A percentile compares a stretch with the other conserved stretches of the same genome.
These are phyloP conservation scores for Sinotaia quadrata DNA, from an alignment of 2,888 invertebrate genomes.

Conservation along the genomic window DNA sequence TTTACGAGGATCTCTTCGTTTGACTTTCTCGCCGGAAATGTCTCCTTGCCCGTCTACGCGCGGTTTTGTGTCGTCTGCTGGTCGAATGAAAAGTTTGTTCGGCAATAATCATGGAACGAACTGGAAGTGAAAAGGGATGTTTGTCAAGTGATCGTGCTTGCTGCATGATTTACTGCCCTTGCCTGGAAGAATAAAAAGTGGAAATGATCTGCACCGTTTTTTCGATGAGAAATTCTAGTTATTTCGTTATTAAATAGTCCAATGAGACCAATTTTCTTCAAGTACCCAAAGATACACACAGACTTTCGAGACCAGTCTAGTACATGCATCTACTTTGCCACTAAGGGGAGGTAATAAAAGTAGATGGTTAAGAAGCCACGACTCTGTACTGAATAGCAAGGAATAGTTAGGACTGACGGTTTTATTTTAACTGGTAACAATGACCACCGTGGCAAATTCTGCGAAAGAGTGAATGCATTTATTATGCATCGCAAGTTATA, in stretches of 20 bases:
- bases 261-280: conserved; percentile 26
- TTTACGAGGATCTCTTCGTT: conserved; percentile 36
- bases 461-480: too few species aligned
- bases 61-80: conserved; percentile 31
- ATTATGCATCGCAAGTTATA: too few species aligned
- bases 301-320: not conserved
- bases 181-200: conserved; percentile 19
- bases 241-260: conserved; percentile 19
- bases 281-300: conserved; percentile 13
- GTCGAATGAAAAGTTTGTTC: conserved; percentile 31
- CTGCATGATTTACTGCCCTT: conserved; percentile 24
- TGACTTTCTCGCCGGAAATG: conserved; percentile 22
- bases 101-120: conserved; percentile 30
- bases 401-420: too few species aligned
- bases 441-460: too few species aligned
- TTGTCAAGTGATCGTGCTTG: conserved; percentile 25
- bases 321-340: too few species aligned
- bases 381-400: too few species aligned
- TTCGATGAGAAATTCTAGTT: conserved; percentile 7
- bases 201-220: conserved; percentile 14
- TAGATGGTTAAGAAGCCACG: too few species aligned
- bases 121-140: conserved; percentile 27
- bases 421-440: too few species aligned
- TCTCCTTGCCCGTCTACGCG: conserved; percentile 19
- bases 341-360: too few species aligned